Percentiles rank a stretch among this genome's conserved stretches.
Evolutionary conservation across 2,888 invertebrate genomes (phyloP).

Genomic region (Cataglyphis livida): DNA sequence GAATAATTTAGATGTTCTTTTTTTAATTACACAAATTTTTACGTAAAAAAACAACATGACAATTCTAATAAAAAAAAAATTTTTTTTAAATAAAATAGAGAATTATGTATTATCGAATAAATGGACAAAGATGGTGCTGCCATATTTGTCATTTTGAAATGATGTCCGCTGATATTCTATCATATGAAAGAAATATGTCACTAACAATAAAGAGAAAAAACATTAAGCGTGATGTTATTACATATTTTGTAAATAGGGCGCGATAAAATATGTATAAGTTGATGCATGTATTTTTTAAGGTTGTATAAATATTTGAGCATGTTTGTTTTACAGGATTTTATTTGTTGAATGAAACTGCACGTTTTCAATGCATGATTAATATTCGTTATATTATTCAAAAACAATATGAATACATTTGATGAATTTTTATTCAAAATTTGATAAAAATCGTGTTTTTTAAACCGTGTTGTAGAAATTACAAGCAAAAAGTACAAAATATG

Average conservation of each 20-base stretch:
- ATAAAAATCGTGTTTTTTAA: not conserved
- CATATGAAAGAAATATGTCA: conserved; percentile 33
- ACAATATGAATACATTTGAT: not conserved
- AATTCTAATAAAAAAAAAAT: not conserved
- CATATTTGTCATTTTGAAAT: conserved; percentile 19
- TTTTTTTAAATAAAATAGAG: not conserved
- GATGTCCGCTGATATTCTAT: conserved; percentile 19
- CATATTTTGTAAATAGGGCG: conserved; percentile 33
- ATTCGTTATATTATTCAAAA: not conserved
- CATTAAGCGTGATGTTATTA: conserved; percentile 38
- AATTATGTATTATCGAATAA: conserved; percentile 3
- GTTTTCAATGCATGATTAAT: not conserved
- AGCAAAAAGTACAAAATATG: not conserved
- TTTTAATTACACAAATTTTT: conserved; percentile 1
- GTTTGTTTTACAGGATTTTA: conserved; percentile 6
- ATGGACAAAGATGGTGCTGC: not conserved
- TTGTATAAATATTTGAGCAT: conserved; percentile 31
- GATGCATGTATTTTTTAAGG: conserved; percentile 29
- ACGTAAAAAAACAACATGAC: not conserved
- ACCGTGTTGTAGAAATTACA: not conserved
- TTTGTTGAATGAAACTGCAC: not conserved
- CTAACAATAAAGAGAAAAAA: conserved; percentile 40
- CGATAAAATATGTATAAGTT: conserved; percentile 48
- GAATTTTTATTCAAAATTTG: not conserved
- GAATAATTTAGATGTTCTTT: not conserved